phyloP scores from a whole-genome alignment of 2,888 invertebrate species.

The Chaetoderma sp. region DNA sequence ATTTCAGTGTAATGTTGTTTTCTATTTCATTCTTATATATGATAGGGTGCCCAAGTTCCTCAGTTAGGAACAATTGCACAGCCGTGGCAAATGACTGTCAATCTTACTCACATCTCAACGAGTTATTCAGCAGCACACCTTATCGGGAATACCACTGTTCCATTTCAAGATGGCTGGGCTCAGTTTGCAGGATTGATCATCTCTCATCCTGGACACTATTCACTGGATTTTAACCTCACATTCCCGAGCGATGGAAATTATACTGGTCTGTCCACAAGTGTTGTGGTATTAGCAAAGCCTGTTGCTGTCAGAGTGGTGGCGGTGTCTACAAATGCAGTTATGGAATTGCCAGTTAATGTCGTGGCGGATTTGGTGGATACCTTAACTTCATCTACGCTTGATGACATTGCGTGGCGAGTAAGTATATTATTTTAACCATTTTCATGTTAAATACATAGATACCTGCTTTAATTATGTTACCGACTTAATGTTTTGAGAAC shows the following conservation, averaged over 20 bases:
- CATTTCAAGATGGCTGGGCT: conserved; percentile 55
- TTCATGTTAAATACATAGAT: too few species aligned
- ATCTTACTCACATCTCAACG: conserved; percentile 41
- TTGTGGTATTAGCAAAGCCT: conserved; percentile 36
- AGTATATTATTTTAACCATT: too few species aligned
- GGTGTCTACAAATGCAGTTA: not conserved
- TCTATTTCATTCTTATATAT: too few species aligned
- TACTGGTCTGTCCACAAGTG: conserved; percentile 29
- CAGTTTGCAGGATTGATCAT: conserved; percentile 60
- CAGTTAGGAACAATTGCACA: conserved; percentile 46
- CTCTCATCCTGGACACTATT: conserved; percentile 51
- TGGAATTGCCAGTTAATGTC: conserved; percentile 3
- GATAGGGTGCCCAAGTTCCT: conserved; percentile 43
- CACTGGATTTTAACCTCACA: conserved; percentile 46
- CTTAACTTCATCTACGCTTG: not conserved
- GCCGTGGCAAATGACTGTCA: conserved; percentile 58
- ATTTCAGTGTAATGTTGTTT: too few species aligned
- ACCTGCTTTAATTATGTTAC: too few species aligned
- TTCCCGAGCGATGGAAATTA: conserved; percentile 46
- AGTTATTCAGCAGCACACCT: conserved; percentile 43
- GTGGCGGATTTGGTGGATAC: conserved; percentile 1
- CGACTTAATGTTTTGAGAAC: too few species aligned
- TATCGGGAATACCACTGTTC: conserved; percentile 43
- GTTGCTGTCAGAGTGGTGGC: conserved; percentile 22
- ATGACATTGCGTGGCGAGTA: conserved; percentile 20